Base-by-base conservation (phyloP, 1,140 invertebrate genomes). In the Camponotus vicinus region DNA sequence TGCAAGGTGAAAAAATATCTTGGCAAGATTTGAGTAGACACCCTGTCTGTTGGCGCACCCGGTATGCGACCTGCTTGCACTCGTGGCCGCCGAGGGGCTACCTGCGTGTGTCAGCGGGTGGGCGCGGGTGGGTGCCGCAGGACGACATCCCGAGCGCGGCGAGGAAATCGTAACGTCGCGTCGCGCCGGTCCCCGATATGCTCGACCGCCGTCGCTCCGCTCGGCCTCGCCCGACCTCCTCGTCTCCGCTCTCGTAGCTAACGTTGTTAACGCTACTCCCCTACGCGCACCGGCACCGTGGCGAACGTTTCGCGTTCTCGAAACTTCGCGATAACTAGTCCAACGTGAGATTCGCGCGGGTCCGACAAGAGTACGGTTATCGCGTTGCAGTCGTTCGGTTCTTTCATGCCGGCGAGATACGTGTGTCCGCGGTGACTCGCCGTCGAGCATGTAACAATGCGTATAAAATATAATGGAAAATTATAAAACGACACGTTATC, bases 1-100 rank as follows among this genome's bases (percentile, higher is more conserved):
- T 3, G 8, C 7, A 13, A 13, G 9, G 3, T 45, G 7, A 45
- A 9, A 9, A 9, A 9, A 45, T 45, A 3, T 42, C 11, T 45
- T 45, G 8, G 11, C 9, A 3, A 45, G 9, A 45, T 13, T 21
- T 2, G 8, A 45, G 42, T 11, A 9, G 8, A 45, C 8, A 45
- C 42, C 42, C 42, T 45, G 2, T 83, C 85, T 82, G 82, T 52
- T 77, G 69, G 67, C 4, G 11, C 45, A 13, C 45, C 34, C 66
- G 52, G 79, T 73, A 83, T 83, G 69, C 79, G 55, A 82, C 67
- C 67, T 61, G 79, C 55, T 55, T 61, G 79, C 55, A 82, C 66
- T 70, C 66, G 27, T 55, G 21, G 34, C 64, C 32, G 64, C 27
- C n/a, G 34, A 61, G 63, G 40, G 37, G 21, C 79, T 83, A 73